Conservation (phyloP, 2,113 vertebrate genomes). For the Manacus vitellinus region DNA sequence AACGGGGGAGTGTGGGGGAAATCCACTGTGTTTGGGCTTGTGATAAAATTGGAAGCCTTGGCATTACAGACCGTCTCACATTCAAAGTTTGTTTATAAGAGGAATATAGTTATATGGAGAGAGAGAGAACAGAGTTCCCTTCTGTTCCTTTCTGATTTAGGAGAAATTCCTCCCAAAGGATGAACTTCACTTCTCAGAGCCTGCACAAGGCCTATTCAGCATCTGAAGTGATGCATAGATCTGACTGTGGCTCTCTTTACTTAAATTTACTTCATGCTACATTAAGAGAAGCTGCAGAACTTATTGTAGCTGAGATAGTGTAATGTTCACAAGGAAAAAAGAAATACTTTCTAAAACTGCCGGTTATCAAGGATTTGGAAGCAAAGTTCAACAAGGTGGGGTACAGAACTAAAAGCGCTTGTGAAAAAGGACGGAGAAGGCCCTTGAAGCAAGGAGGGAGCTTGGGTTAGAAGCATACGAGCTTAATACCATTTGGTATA, state of each 20-base stretch:
- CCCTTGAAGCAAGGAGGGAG: not conserved
- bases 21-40: constrained; percentile 32
- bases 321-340: not conserved
- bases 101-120: constrained; percentile 8
- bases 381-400: not conserved
- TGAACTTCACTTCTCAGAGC: not conserved
- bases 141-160: constrained; percentile 45
- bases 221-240: constrained; percentile 31
- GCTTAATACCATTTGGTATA: not conserved
- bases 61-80: constrained; percentile 35
- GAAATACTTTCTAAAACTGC: not conserved
- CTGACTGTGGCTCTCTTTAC: not conserved
- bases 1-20: not conserved
- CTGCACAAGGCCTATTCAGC: constrained; percentile 40
- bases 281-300: constrained; percentile 38
- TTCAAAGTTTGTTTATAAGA: constrained; percentile 63
- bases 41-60: constrained; percentile 53
- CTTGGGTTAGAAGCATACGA: not conserved
- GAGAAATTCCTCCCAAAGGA: constrained; percentile 34
- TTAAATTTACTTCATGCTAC: constrained; percentile 8
- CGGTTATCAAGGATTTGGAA: not conserved
- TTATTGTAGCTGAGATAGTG: constrained; percentile 7
- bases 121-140: constrained; percentile 40
- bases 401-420: not conserved
- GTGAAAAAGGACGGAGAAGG: not conserved